Evolutionary conservation across 2,888 invertebrate genomes (phyloP), one percentile per base, ranked within the genome.

Genomic region (Abscondita cerata): DNA sequence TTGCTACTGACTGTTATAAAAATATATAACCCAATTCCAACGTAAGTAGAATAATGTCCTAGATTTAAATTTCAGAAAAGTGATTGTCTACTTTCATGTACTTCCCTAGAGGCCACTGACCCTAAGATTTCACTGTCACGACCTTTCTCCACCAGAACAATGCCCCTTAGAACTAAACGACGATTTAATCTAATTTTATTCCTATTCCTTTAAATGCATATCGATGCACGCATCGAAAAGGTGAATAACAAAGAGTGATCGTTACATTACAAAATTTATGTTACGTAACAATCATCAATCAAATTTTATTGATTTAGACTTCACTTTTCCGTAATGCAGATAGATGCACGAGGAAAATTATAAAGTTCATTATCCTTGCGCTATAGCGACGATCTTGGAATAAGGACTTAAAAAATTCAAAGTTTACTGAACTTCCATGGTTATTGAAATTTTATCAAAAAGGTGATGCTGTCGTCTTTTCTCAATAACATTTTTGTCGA

Each of bases 1-100:
- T 62, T 64, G 65, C 68, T 68, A 67, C 64, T 48, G 65, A 57
- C 67, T 64, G 64, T 65, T 65, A 68, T 68, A 69, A 73, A 73
- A 73, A 75, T 69, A 70, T 68, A 68, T 74, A 75, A 75, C 75
- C 74, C 73, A 75, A 75, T 76, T 76, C 74, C 71, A 65, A 58
- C 61, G 68, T 63, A 68, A 71, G 69, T 70, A 70, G 68, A 68
- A 63, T 68, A 64, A 64, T 64, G 70, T 68, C 71, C 71, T 69
- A 71, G 71, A 70, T 71, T 70, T 68, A 67, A 72, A 72, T 71
- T 72, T 72, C 70, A 71, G 72, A 72, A 72, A 72, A 72, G 72
- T 72, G 70, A 71, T 70, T 72, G 71, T 71, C 72, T 69, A 71
- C 72, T 72, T 72, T 72, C 71, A 69, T 71, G 61, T 58, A 58